phyloP scores from a whole-genome alignment of 2,888 invertebrate species.

The Heteropelma amictum region DNA sequence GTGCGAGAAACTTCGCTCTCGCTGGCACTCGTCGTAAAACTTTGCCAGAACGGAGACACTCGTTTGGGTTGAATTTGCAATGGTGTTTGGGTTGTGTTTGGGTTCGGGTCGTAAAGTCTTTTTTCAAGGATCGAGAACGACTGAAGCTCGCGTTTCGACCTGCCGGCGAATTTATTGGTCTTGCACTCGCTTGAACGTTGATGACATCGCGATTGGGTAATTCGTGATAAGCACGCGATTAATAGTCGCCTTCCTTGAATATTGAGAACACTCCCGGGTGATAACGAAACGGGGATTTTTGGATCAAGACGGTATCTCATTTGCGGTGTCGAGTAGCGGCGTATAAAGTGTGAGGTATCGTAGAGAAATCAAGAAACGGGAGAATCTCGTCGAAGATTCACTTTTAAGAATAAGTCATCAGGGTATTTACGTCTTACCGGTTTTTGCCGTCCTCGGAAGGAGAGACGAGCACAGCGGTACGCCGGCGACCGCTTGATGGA shows the following conservation, averaged over 20 bases:
- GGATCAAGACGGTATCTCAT: slow-evolving; percentile 12
- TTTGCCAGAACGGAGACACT: not conserved
- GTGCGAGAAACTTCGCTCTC: slow-evolving; percentile 30
- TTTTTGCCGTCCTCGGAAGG: not conserved
- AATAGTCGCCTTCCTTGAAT: not conserved
- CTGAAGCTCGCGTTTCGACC: slow-evolving; percentile 3
- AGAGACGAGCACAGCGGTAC: too few species aligned
- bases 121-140: not conserved
- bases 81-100: not conserved
- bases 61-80: not conserved
- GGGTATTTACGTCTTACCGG: not conserved
- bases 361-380: not conserved
- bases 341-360: too few species aligned
- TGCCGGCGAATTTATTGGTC: not conserved
- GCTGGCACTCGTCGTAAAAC: not conserved
- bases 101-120: not conserved
- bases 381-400: not conserved
- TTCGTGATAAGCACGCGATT: not conserved
- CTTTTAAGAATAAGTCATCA: slow-evolving; percentile 2
- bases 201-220: not conserved
- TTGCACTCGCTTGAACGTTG: not conserved
- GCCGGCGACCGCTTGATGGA: too few species aligned
- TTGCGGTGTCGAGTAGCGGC: not conserved
- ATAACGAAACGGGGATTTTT: slow-evolving; percentile 18
- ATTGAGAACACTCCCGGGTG: not conserved